Conservation (phyloP, 2,113 vertebrate genomes). For the Ceuthmochares aereus region DNA sequence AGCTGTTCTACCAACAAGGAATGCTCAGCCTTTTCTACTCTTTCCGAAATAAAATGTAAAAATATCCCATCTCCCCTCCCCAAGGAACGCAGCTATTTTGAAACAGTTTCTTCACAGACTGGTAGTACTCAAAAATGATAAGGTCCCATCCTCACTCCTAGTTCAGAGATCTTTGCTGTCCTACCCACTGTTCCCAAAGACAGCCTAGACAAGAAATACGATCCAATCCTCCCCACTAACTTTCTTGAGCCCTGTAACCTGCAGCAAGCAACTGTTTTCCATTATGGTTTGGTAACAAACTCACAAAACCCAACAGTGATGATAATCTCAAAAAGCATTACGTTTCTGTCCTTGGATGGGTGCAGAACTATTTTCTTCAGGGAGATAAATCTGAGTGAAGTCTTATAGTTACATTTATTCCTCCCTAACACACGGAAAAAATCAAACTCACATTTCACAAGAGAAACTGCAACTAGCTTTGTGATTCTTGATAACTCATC, state of each 20-base stretch:
- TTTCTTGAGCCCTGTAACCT: background rate
- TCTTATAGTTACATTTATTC: background rate
- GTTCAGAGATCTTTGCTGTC: background rate
- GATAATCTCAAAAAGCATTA: background rate
- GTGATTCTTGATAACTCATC: background rate
- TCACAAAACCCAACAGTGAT: background rate
- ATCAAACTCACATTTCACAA: background rate
- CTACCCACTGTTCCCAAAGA: background rate
- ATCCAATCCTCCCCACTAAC: background rate
- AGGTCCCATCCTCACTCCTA: background rate
- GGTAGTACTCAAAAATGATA: fast-evolving
- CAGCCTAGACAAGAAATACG: background rate
- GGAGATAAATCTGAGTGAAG: background rate
- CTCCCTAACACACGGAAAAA: background rate
- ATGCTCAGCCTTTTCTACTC: slow-evolving; percentile 37
- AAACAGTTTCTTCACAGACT: background rate
- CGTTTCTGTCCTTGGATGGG: background rate
- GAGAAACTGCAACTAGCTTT: background rate
- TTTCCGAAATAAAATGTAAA: slow-evolving; percentile 57
- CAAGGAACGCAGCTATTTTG: slow-evolving; percentile 36
- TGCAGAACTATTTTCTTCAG: background rate
- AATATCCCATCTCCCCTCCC: slow-evolving; percentile 30
- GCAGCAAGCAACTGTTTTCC: background rate
- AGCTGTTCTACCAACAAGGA: slow-evolving; percentile 11
- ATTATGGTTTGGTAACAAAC: background rate